Conservation (phyloP, 2,888 invertebrate genomes). For the Sarcophaga carnaria region DNA sequence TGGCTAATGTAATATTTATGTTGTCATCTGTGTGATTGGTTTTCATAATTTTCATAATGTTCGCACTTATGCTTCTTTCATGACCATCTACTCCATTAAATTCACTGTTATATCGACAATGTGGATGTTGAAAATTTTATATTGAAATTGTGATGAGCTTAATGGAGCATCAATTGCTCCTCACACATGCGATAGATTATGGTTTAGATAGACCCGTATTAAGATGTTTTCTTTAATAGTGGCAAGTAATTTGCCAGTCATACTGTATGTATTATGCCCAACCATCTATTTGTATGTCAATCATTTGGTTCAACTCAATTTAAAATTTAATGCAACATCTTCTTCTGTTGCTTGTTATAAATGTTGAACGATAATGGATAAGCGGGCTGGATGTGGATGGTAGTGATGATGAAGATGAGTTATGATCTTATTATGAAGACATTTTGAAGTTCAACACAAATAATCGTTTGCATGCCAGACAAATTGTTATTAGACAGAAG, state of each 20-base stretch:
- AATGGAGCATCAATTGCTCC: background rate
- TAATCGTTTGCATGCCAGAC: constrained; percentile 32
- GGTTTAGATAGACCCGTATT: background rate
- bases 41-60: background rate
- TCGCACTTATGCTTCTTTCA: background rate
- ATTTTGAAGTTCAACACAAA: constrained; percentile 53
- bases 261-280: background rate
- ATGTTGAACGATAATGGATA: background rate
- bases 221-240: background rate
- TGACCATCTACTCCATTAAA: background rate
- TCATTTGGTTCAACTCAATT: background rate
- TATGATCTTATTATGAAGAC: constrained; percentile 50
- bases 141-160: background rate
- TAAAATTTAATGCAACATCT: constrained; percentile 8
- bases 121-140: background rate
- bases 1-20: background rate
- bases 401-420: constrained; percentile 22
- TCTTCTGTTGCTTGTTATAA: background rate
- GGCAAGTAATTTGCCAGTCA: background rate
- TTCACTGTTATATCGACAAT: background rate
- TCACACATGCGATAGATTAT: background rate
- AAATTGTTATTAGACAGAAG: constrained; percentile 30
- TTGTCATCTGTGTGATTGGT: background rate
- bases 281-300: background rate
- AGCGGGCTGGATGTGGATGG: background rate